Conservation (phyloP, 2,888 invertebrate species). For the Mesorhabditis belari region DNA sequence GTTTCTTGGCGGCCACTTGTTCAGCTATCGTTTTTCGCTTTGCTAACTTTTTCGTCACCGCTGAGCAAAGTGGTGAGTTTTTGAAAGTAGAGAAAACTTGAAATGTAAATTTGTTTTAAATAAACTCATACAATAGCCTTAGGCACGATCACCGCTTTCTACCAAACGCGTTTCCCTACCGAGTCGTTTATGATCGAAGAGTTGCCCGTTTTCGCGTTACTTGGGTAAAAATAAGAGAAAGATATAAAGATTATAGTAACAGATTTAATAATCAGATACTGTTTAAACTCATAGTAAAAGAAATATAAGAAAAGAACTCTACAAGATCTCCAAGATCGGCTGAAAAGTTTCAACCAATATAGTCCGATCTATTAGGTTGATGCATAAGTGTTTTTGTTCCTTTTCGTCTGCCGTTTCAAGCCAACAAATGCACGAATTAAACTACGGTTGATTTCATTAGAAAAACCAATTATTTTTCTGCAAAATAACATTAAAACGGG, state of each 20-base stretch:
- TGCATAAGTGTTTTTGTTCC: too few relatives aligned
- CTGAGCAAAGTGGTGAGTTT: slow-evolving; percentile 22
- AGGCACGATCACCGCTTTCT: slow-evolving; percentile 87
- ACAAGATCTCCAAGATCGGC: too few relatives aligned
- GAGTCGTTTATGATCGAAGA: slow-evolving; percentile 95
- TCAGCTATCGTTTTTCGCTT: slow-evolving; percentile 89
- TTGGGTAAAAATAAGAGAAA: slow-evolving; percentile 69
- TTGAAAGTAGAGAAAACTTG: background rate
- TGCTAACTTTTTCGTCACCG: slow-evolving; percentile 38
- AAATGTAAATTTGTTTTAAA: slow-evolving; percentile 61
- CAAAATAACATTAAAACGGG: too few relatives aligned
- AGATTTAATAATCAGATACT: background rate
- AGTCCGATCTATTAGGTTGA: too few relatives aligned
- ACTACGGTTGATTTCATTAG: too few relatives aligned
- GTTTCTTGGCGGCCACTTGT: slow-evolving; percentile 92
- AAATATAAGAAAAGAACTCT: too few relatives aligned
- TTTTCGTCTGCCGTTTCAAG: too few relatives aligned
- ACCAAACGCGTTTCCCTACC: slow-evolving; percentile 58
- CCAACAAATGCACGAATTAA: too few relatives aligned
- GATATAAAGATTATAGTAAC: too few relatives aligned
- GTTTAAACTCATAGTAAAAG: too few relatives aligned
- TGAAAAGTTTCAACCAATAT: too few relatives aligned
- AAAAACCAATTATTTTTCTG: too few relatives aligned
- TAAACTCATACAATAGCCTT: slow-evolving; percentile 52
- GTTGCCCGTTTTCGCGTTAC: slow-evolving; percentile 79